Base-by-base conservation (phyloP, 2,888 invertebrate species). In the Drosophila birchii region DNA sequence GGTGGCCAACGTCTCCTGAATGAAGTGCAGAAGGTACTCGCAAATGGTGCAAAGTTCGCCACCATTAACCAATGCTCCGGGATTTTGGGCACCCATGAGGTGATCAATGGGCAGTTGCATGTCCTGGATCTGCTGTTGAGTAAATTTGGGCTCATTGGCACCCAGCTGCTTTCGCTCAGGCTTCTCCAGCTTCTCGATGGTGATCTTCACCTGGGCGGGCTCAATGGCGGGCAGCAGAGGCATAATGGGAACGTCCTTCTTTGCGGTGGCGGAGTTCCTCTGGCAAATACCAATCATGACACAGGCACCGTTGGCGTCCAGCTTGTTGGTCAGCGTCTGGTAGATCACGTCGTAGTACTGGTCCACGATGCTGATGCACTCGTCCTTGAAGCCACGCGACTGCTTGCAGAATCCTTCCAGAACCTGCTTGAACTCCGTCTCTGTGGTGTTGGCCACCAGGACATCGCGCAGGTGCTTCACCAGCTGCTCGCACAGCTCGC, bases 401-500 rank as follows among this genome's bases (percentile, higher is more conserved):
- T 97, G 96, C 77, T 96, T 96, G 93, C 97, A 97, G 6, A 97
- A 93, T 70, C 97, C 96, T 89, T 95, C 93, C 16, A 97, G 90
- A 0, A 97, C 95, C 87, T 94, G 93, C 91, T 96, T 94, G 93
- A 98, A 98, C 93, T 98, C 97, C 0, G 93, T 84, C 91, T 96
- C 96, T 0, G 98, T 97, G 0, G 97, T 97, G 91, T 98, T 97
- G 20, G 97, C 95, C 34, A 96, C 94, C 29, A 98, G 92, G 8
- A 97, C 93, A 90, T 97, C 96, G 73, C 95, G 95, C 78, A 97
- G 93, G 92, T 98, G 97, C 26, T 93, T 93, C 0, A 97, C 95
- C 56, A 98, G 92, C 91, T 97, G 96, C 85, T 96, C 95, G 92
- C 98, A 98, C 63, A 98, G 94, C 85, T 97, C 96, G 91, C 98